Conservation (phyloP, 2,797 vertebrate genomes). For the Botia kubotai region DNA sequence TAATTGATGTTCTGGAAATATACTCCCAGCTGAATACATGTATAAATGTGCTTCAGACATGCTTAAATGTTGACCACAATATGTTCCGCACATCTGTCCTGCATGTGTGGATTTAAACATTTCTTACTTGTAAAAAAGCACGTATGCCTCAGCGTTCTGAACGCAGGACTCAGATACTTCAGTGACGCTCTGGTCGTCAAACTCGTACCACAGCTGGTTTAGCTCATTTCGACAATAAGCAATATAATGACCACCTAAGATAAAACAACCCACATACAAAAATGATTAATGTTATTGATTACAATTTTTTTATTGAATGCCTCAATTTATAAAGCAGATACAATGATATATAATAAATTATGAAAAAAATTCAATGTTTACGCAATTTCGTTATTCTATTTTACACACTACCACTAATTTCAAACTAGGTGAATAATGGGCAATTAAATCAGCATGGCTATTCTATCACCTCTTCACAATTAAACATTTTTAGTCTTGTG, state of each 20-base stretch:
- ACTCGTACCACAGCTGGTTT: conserved; percentile 97
- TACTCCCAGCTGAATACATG: not conserved
- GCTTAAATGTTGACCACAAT: not conserved
- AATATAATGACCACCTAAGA: conserved; percentile 94
- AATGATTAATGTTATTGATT: not conserved
- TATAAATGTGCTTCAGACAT: not conserved
- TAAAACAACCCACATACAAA: conserved; percentile 24
- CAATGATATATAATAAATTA: no score
- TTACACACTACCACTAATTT: no score
- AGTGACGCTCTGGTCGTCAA: conserved; percentile 97
- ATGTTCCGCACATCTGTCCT: not conserved
- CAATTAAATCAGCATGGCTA: no score
- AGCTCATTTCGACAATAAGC: conserved; percentile 95
- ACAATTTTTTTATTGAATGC: not conserved
- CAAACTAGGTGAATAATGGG: no score
- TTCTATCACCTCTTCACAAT: no score
- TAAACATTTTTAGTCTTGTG: no score
- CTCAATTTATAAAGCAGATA: not conserved
- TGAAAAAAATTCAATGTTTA: no score
- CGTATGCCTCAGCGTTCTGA: conserved; percentile 97
- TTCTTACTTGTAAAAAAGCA: conserved; percentile 95
- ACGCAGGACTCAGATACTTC: conserved; percentile 95
- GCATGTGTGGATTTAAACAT: not conserved
- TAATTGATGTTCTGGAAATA: not conserved
- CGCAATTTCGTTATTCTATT: no score